Conservation (phyloP, 2,113 vertebrate genomes). For the Agapornis roseicollis region DNA sequence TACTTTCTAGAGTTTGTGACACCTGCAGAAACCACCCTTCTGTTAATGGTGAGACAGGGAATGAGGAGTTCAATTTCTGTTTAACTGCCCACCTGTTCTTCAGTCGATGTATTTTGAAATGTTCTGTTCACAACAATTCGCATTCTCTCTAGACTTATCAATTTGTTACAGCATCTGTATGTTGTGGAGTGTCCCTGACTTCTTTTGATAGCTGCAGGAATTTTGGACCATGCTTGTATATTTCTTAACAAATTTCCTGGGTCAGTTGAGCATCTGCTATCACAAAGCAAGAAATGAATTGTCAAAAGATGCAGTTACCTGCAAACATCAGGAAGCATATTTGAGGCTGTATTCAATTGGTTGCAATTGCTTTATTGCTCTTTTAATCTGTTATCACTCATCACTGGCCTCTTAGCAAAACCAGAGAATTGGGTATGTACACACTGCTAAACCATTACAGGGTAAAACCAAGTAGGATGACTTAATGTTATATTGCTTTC, state of each 20-base stretch:
- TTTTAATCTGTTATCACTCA: neutral
- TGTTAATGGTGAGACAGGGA: neutral
- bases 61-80: neutral
- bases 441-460: neutral
- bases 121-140: neutral
- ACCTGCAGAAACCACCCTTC: neutral
- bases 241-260: neutral
- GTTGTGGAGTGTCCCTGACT: neutral
- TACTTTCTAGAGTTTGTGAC: neutral
- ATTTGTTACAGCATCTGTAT: fast-evolving
- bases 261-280: neutral
- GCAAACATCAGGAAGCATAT: neutral
- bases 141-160: neutral
- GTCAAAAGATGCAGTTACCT: neutral
- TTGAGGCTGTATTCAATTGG: neutral
- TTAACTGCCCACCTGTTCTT: neutral
- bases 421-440: neutral
- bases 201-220: neutral
- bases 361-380: neutral
- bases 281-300: neutral
- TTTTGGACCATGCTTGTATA: neutral
- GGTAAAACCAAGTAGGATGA: neutral
- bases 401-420: neutral
- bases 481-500: neutral
- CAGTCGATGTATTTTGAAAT: neutral